Conservation (phyloP, 2,888 invertebrate species). For the Salpingus planirostris region DNA sequence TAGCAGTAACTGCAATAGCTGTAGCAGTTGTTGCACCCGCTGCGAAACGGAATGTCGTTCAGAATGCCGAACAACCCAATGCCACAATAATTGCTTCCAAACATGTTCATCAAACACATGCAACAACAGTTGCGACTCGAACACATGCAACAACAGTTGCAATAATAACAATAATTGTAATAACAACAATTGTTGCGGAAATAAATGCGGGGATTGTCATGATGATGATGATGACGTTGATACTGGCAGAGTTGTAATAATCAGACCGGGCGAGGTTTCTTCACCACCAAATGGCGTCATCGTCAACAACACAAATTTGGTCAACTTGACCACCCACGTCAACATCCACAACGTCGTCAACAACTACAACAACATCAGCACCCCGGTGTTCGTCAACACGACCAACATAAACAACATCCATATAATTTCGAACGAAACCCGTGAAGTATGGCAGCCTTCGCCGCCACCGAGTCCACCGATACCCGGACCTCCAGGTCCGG, state of each 20-base stretch:
- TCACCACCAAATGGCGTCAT: too few species aligned
- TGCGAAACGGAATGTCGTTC: too few species aligned
- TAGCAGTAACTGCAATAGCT: too few species aligned
- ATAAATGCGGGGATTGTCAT: slow-evolving; percentile 1
- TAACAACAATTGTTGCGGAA: background rate
- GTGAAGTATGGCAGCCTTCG: too few species aligned
- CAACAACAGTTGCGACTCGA: slow-evolving; percentile 3
- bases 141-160: slow-evolving; percentile 4
- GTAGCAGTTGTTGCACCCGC: too few species aligned
- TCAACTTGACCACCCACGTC: slow-evolving; percentile 12
- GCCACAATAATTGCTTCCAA: too few species aligned
- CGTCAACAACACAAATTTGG: slow-evolving; percentile 10
- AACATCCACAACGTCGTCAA: slow-evolving; percentile 10
- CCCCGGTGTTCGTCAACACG: slow-evolving; percentile 11
- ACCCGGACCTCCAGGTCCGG: background rate
- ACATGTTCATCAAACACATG: slow-evolving; percentile 3
- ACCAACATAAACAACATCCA: slow-evolving; percentile 13
- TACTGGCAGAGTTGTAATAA: background rate
- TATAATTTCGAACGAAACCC: slow-evolving; percentile 1
- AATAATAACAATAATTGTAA: slow-evolving; percentile 4
- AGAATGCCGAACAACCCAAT: too few species aligned
- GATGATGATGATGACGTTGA: background rate
- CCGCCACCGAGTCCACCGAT: too few species aligned
- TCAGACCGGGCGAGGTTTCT: background rate
- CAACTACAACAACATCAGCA: slow-evolving; percentile 10